These are phyloP conservation scores for Ennomos fuscantarius DNA, from an alignment of 2,888 invertebrate species.

Conservation along the genomic window DNA sequence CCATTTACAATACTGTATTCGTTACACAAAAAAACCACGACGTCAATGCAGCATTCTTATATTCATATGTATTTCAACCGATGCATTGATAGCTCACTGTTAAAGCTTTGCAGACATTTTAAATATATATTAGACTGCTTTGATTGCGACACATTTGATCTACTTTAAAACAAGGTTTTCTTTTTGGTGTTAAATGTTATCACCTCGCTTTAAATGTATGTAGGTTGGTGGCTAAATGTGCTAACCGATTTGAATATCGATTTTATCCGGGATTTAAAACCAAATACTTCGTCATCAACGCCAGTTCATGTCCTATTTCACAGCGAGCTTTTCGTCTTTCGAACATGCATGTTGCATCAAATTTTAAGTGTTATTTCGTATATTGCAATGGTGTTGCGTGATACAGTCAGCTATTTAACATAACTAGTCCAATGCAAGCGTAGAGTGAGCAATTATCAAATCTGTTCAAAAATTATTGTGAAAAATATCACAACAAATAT, in stretches of 20 bases:
- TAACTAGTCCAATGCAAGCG: too few species aligned
- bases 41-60: conserved; percentile 13
- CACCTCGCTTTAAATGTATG: conserved; percentile 14
- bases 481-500: too few species aligned
- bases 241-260: conserved; percentile 2
- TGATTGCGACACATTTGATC: conserved; percentile 6
- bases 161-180: conserved; percentile 2
- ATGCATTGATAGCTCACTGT: conserved; percentile 4
- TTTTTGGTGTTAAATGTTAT: conserved; percentile 3
- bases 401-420: too few species aligned
- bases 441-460: too few species aligned
- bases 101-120: conserved; percentile 9
- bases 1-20: too few species aligned
- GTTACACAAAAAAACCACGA: neutral
- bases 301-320: conserved; percentile 4
- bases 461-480: too few species aligned
- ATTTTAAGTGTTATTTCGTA: conserved; percentile 4
- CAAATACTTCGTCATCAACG: conserved; percentile 1
- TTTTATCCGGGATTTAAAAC: conserved; percentile 9
- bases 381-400: neutral
- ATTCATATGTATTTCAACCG: neutral
- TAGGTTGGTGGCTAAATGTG: neutral
- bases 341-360: conserved; percentile 8
- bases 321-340: conserved; percentile 7
- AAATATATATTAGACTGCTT: conserved; percentile 2